Conservation (phyloP, 2,797 vertebrate species). For the Amblyopsis hoosieri region DNA sequence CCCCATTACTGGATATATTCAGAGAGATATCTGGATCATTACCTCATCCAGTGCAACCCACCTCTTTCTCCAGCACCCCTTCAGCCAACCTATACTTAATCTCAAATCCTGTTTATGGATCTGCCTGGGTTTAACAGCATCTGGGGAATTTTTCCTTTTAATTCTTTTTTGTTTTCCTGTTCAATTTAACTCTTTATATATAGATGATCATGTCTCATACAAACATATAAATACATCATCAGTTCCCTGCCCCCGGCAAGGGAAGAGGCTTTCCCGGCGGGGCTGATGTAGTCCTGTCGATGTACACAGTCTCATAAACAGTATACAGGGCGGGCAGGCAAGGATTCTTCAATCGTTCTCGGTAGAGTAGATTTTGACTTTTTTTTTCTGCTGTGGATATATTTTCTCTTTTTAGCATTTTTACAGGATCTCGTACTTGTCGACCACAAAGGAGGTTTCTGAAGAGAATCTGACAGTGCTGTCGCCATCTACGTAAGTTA, state of each 20-base stretch:
- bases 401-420: slow-evolving; percentile 22
- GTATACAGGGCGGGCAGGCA: slow-evolving; percentile 69
- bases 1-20: slow-evolving; percentile 15
- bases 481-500: slow-evolving; percentile 89
- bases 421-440: slow-evolving; percentile 99
- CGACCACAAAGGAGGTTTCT: slow-evolving; percentile 94
- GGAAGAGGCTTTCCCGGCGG: slow-evolving; percentile 36
- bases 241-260: slow-evolving; percentile 61
- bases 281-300: slow-evolving; percentile 58
- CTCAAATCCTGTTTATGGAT: slow-evolving; percentile 46
- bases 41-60: background rate
- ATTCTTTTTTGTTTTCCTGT: slow-evolving; percentile 34
- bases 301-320: slow-evolving; percentile 66
- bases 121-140: slow-evolving; percentile 50
- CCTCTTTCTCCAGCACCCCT: slow-evolving; percentile 26
- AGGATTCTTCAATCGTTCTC: slow-evolving; percentile 64
- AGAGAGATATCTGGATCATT: background rate
- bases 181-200: slow-evolving; percentile 72
- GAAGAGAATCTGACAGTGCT: slow-evolving; percentile 88
- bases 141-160: slow-evolving; percentile 26
- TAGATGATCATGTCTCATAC: slow-evolving; percentile 74
- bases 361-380: slow-evolving; percentile 57
- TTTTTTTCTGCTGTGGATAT: slow-evolving; percentile 51
- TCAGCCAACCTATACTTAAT: slow-evolving; percentile 60
- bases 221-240: slow-evolving; percentile 83